A percentile compares a stretch with the other conserved stretches of the same genome.
phyloP scores from a whole-genome alignment of 2,888 invertebrate species.

The Fragum fragum region DNA sequence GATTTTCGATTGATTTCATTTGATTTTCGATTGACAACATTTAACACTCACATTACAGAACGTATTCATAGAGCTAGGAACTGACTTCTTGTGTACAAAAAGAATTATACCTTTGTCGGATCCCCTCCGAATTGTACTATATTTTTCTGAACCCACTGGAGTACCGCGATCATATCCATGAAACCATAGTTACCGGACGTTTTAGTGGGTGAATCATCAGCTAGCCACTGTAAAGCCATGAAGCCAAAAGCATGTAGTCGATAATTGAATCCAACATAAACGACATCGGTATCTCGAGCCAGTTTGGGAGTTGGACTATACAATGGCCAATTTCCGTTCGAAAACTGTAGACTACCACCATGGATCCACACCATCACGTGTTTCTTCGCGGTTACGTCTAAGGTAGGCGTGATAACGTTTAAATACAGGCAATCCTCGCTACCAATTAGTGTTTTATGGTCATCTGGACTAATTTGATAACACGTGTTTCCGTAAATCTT shows the following conservation, averaged over 20 bases:
- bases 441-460: slow-evolving; percentile 55
- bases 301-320: slow-evolving; percentile 91
- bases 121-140: slow-evolving; percentile 78
- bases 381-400: slow-evolving; percentile 67
- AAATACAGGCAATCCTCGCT: slow-evolving; percentile 69
- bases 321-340: slow-evolving; percentile 71
- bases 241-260: slow-evolving; percentile 92
- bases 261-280: slow-evolving; percentile 96
- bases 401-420: slow-evolving; percentile 81
- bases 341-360: slow-evolving; percentile 77
- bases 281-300: slow-evolving; percentile 92
- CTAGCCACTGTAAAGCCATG: slow-evolving; percentile 89
- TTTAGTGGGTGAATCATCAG: slow-evolving; percentile 62
- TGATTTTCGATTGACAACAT: too few relatives aligned
- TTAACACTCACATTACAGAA: too few relatives aligned
- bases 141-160: slow-evolving; percentile 77
- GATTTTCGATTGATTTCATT: too few relatives aligned
- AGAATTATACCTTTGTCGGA: slow-evolving; percentile 63
- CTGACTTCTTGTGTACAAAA: too few relatives aligned
- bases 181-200: slow-evolving; percentile 79
- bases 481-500: slow-evolving; percentile 68
- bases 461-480: slow-evolving; percentile 60
- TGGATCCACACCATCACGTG: slow-evolving; percentile 85
- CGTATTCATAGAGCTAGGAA: too few relatives aligned
- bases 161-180: slow-evolving; percentile 76